Conservation (phyloP, 2,113 vertebrate species). For the Ellobius talpinus region DNA sequence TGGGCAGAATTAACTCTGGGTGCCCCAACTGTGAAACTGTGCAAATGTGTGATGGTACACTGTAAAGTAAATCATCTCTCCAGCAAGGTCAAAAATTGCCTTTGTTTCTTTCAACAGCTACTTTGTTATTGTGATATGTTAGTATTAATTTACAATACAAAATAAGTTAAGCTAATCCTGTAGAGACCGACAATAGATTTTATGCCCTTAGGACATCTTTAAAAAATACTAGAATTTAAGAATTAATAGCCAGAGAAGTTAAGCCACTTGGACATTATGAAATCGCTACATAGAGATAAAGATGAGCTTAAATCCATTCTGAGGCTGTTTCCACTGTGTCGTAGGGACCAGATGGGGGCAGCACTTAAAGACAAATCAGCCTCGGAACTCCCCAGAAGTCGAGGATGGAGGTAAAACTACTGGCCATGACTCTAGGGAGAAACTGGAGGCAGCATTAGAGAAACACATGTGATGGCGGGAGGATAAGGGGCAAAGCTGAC, state of each 20-base stretch:
- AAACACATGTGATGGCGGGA: background rate
- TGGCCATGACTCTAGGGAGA: background rate
- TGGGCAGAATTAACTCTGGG: background rate
- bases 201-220: background rate
- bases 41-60: background rate
- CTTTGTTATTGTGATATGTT: background rate
- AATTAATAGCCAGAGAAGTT: background rate
- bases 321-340: background rate
- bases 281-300: background rate
- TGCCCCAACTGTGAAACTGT: background rate
- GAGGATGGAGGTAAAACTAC: background rate
- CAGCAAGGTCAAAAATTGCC: background rate
- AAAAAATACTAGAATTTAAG: constrained; percentile 1
- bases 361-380: background rate
- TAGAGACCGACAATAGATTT: background rate
- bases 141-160: constrained; percentile 26
- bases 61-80: background rate
- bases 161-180: constrained; percentile 17
- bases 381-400: background rate
- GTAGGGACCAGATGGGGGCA: background rate
- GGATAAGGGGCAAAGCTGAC: background rate
- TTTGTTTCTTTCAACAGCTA: background rate
- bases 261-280: background rate
- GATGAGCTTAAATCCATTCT: background rate
- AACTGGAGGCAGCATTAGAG: background rate